Conservation (phyloP, 2,888 invertebrate genomes). For the Fissipunctia ypsillon region DNA sequence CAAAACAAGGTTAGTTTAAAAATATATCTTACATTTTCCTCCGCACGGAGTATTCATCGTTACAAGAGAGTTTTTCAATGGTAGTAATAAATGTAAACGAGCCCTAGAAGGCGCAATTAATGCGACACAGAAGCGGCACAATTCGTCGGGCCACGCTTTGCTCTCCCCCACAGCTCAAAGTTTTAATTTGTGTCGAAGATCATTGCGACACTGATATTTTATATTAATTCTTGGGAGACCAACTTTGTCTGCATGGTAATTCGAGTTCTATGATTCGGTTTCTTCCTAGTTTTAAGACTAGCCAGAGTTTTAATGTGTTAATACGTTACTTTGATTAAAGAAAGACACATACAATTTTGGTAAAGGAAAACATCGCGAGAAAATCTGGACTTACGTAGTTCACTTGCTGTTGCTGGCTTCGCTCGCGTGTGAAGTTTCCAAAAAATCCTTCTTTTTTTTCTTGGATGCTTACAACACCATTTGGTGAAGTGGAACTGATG, state of each 20-base stretch:
- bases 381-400: not conserved
- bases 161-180: constrained; percentile 73
- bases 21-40: constrained; percentile 48
- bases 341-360: no score
- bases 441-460: no score
- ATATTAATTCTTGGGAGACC: constrained; percentile 60
- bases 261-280: constrained; percentile 28
- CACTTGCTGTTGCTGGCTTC: no score
- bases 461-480: no score
- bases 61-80: constrained; percentile 74
- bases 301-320: not conserved
- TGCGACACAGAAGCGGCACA: constrained; percentile 74
- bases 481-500: no score
- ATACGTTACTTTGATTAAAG: constrained; percentile 6
- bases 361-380: not conserved
- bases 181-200: constrained; percentile 81
- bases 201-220: constrained; percentile 74
- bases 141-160: constrained; percentile 77
- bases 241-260: constrained; percentile 43
- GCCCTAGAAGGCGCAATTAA: constrained; percentile 78
- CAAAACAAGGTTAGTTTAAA: constrained; percentile 46
- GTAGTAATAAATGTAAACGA: constrained; percentile 83
- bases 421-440: no score
- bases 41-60: constrained; percentile 68
- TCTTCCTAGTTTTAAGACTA: constrained; percentile 12